A percentile compares a stretch with the other conserved stretches of the same genome.
These are phyloP conservation scores for Eucera pruinosa DNA, from an alignment of 2,888 invertebrate genomes.

Conservation along the genomic window DNA sequence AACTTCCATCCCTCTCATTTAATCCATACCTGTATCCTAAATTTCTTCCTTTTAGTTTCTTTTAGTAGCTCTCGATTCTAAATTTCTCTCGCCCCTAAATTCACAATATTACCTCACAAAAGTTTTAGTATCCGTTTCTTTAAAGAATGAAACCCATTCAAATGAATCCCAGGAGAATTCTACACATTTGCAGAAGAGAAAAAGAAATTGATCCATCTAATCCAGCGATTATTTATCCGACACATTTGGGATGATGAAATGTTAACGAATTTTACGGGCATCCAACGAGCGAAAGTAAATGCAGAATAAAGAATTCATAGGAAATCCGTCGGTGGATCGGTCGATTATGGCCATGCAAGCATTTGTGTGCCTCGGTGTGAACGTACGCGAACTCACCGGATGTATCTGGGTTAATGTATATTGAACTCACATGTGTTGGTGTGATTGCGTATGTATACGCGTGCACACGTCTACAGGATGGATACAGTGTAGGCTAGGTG, in stretches of 20 bases:
- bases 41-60: too few relatives aligned
- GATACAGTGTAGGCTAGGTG: constrained; percentile 58
- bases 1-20: too few relatives aligned
- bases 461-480: constrained; percentile 11
- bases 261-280: constrained; percentile 25
- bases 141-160: background rate
- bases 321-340: constrained; percentile 58
- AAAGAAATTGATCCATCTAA: background rate
- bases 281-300: constrained; percentile 31
- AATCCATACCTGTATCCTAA: background rate
- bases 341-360: constrained; percentile 70
- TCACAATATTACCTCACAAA: too few relatives aligned
- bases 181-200: too few relatives aligned
- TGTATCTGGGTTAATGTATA: constrained; percentile 69
- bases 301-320: constrained; percentile 62
- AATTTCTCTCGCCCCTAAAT: too few relatives aligned
- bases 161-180: background rate
- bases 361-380: constrained; percentile 63
- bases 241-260: constrained; percentile 2
- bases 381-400: constrained; percentile 54
- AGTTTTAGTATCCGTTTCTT: too few relatives aligned
- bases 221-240: constrained; percentile 17
- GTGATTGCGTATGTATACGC: background rate
- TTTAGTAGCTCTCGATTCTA: too few relatives aligned
- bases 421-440: constrained; percentile 10